These are phyloP conservation scores for Coccyzus lansbergi DNA, from an alignment of 2,797 vertebrate species.

Conservation along the genomic window DNA sequence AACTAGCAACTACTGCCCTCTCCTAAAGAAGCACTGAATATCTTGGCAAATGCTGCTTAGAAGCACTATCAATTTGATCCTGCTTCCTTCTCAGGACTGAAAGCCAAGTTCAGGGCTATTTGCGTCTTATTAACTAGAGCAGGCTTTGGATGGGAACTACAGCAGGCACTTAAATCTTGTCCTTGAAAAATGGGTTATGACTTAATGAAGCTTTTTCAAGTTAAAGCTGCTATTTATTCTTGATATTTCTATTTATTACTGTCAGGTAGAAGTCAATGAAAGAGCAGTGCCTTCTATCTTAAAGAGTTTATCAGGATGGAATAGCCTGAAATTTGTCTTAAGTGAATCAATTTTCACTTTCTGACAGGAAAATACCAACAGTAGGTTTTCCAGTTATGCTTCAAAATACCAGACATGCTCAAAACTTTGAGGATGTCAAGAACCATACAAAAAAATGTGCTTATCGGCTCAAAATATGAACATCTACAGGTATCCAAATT, in stretches of 20 bases:
- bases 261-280: slow-evolving; percentile 45
- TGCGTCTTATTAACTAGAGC: slow-evolving; percentile 48
- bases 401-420: slow-evolving; percentile 42
- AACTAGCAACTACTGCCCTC: slow-evolving; percentile 1
- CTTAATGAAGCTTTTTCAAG: slow-evolving; percentile 47
- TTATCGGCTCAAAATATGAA: slow-evolving; percentile 43
- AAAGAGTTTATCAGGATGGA: slow-evolving; percentile 38
- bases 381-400: slow-evolving; percentile 34
- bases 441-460: background rate
- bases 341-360: slow-evolving; percentile 29
- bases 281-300: slow-evolving; percentile 10
- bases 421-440: slow-evolving; percentile 19
- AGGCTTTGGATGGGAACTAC: slow-evolving; percentile 22
- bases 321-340: slow-evolving; percentile 46
- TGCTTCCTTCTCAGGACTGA: slow-evolving; percentile 40
- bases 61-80: slow-evolving; percentile 49
- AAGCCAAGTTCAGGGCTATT: slow-evolving; percentile 53
- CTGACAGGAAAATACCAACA: slow-evolving; percentile 37
- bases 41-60: slow-evolving; percentile 62
- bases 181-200: slow-evolving; percentile 30
- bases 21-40: slow-evolving; percentile 31
- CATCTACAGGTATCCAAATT: slow-evolving; percentile 29
- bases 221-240: slow-evolving; percentile 52
- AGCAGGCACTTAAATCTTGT: slow-evolving; percentile 32
- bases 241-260: slow-evolving; percentile 51